phyloP scores from a whole-genome alignment of 1,140 invertebrate species.

The Psix sp. region DNA sequence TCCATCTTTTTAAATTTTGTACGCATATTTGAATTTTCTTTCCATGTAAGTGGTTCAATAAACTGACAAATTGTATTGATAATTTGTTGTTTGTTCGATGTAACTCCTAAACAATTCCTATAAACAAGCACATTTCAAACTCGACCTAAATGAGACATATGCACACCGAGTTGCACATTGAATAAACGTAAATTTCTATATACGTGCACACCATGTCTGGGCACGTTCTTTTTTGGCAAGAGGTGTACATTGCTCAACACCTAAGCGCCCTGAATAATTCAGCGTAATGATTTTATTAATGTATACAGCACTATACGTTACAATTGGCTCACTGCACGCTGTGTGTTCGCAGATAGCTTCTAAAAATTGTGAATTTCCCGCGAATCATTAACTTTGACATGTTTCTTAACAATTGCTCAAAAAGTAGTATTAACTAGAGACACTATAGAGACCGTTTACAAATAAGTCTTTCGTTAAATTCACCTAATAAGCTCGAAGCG shows the following conservation, averaged over 20 bases:
- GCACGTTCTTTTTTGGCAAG: conserved; percentile 65
- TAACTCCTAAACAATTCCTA: conserved; percentile 8
- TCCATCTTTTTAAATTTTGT: conserved; percentile 22
- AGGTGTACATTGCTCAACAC: conserved; percentile 66
- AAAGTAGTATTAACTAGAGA: too few relatives aligned
- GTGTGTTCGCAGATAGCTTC: conserved; percentile 65
- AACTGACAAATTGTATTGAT: conserved; percentile 13
- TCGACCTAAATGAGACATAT: conserved; percentile 34
- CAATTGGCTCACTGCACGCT: conserved; percentile 73
- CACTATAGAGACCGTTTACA: too few relatives aligned
- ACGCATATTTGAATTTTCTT: conserved; percentile 43
- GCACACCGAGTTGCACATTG: conserved; percentile 63
- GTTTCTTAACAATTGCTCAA: neutral
- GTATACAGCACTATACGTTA: conserved; percentile 67
- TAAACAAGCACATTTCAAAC: too few relatives aligned
- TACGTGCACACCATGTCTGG: conserved; percentile 46
- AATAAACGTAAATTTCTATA: conserved; percentile 41
- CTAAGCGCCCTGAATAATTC: conserved; percentile 72
- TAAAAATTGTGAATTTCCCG: conserved; percentile 33
- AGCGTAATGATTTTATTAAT: conserved; percentile 72
- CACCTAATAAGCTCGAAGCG: too few relatives aligned
- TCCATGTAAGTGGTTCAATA: conserved; percentile 28
- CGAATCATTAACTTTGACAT: conserved; percentile 28
- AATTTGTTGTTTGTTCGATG: conserved; percentile 18
- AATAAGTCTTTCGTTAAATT: too few relatives aligned